Conservation (phyloP, 2,113 vertebrate species). For the Atrichornis clamosus region DNA sequence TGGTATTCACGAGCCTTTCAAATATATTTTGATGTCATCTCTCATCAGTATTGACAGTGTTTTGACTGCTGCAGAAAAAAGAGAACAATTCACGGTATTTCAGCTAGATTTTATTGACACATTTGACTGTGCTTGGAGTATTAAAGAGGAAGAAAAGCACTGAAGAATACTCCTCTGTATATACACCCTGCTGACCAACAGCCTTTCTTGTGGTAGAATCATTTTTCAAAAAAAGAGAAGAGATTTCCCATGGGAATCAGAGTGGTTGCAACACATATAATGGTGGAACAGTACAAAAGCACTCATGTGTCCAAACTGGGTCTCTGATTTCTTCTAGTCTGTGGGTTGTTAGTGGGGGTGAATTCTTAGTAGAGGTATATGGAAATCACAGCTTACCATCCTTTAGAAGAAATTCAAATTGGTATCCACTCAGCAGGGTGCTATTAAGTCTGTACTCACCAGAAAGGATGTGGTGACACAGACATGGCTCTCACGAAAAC, state of each 20-base stretch:
- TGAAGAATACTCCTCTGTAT: background rate
- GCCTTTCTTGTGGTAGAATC: background rate
- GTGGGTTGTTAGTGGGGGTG: background rate
- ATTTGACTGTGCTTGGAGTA: conserved; percentile 35
- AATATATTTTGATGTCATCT: conserved; percentile 62
- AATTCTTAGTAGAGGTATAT: background rate
- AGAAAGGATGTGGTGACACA: background rate
- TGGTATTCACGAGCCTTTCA: conserved; percentile 23
- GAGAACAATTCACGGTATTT: conserved; percentile 20
- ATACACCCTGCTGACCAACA: background rate
- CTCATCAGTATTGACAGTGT: conserved; percentile 53
- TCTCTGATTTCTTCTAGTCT: background rate
- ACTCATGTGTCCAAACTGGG: background rate
- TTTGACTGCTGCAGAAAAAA: conserved; percentile 47
- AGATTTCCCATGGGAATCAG: background rate
- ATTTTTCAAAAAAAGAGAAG: background rate
- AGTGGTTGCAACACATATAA: background rate
- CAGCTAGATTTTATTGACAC: conserved; percentile 38
- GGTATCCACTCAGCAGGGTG: rapidly evolving
- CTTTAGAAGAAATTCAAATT: background rate
- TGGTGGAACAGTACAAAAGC: background rate
- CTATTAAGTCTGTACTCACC: background rate
- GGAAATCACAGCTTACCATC: background rate
- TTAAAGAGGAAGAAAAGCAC: conserved; percentile 33
- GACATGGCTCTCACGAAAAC: background rate